Evolutionary conservation across 2,113 vertebrate species (phyloP).

Genomic region (Desmodus rotundus): DNA sequence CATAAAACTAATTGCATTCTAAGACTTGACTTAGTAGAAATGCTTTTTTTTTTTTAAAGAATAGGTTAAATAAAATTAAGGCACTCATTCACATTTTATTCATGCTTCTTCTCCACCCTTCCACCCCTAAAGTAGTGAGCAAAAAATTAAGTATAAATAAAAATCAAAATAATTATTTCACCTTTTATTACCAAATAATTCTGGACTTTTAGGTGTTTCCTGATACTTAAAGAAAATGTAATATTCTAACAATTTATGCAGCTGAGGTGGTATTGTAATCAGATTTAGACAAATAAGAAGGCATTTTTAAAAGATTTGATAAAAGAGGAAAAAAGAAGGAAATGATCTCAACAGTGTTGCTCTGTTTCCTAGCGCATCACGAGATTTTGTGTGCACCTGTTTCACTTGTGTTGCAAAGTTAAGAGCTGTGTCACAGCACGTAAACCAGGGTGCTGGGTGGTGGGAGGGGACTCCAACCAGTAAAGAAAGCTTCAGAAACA

Average conservation of each 20-base stretch:
- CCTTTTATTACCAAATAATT: constrained; percentile 58
- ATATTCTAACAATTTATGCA: constrained; percentile 19
- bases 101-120: background rate
- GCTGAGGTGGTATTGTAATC: background rate
- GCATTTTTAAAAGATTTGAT: background rate
- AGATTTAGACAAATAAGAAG: background rate
- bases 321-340: background rate
- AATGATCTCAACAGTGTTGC: background rate
- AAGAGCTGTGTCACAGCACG: background rate
- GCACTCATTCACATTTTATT: background rate
- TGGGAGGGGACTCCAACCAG: constrained; percentile 52
- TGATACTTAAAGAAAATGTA: constrained; percentile 54
- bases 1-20: background rate
- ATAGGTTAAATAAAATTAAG: background rate
- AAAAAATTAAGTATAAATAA: constrained; percentile 9
- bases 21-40: background rate
- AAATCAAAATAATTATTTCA: constrained; percentile 53
- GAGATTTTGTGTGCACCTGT: constrained; percentile 63
- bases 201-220: constrained; percentile 29
- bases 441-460: background rate
- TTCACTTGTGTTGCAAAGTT: constrained; percentile 64
- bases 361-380: background rate
- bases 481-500: constrained; percentile 38
- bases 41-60: background rate
- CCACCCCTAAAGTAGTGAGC: background rate